A percentile compares a stretch with the other conserved stretches of the same genome.
Conservation (phyloP, 2,113 vertebrate genomes). For the Calypte anna region DNA sequence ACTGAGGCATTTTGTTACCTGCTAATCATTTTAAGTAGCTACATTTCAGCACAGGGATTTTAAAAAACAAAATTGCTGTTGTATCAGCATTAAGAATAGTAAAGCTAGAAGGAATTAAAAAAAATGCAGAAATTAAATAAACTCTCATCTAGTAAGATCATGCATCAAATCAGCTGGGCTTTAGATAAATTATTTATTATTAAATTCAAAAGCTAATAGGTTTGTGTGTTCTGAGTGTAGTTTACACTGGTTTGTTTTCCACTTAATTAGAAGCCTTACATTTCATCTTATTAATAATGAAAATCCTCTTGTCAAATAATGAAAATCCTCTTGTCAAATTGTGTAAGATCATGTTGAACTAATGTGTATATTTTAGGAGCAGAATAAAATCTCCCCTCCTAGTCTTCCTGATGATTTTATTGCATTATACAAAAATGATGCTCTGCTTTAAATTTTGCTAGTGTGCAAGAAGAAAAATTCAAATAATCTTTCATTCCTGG, state of each 20-base stretch:
- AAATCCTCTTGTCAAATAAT: constrained; percentile 62
- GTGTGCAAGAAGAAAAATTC: neutral
- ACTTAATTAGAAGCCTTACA: constrained; percentile 63
- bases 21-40: neutral
- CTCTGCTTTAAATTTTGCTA: neutral
- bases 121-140: constrained; percentile 2
- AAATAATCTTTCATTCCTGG: neutral
- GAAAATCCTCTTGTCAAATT: constrained; percentile 57
- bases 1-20: neutral
- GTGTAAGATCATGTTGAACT: constrained; percentile 20
- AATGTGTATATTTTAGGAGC: constrained; percentile 20
- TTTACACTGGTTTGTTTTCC: constrained; percentile 60
- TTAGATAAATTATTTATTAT: constrained; percentile 57
- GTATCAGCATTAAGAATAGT: neutral
- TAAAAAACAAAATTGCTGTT: neutral
- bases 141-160: constrained; percentile 1
- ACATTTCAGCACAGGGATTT: neutral
- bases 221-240: constrained; percentile 41
- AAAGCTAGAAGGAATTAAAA: neutral
- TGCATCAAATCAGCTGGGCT: constrained; percentile 27
- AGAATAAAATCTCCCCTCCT: neutral
- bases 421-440: neutral
- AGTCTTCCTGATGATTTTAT: neutral
- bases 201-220: constrained; percentile 45
- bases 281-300: constrained; percentile 67